Base-by-base conservation (phyloP, 2,888 invertebrate species). In the Tiphia femorata region DNA sequence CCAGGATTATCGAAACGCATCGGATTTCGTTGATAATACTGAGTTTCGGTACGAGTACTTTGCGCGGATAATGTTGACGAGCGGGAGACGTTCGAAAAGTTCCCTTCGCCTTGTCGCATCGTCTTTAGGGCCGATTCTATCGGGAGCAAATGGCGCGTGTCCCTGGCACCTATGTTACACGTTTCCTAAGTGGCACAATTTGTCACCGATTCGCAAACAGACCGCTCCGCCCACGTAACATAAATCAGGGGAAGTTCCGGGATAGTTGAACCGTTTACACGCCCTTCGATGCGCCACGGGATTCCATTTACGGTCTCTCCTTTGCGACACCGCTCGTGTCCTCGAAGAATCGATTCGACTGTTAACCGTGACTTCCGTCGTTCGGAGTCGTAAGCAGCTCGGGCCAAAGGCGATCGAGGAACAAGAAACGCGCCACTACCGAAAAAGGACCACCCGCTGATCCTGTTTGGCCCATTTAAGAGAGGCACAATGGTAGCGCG, bases 221-320 rank as follows among this genome's bases (percentile, higher is more conserved):
- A 62, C 59, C 46, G 17, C 14, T 50, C 63, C 62, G 60, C 63
- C 62, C 58, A 62, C 67, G 61, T 61, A 20, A 67, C 71, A 73
- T 78, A 78, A 77, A 78, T 78, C 72, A 68, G 52, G 2, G 46
- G 10, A 58, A 58, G 47, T 43, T 61, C 67, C 55, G 52, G 62
- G 67, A 58, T 60, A 54, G 52, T 41, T 58, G 54, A 53, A 52
- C 58, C 58, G 58, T 68, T 70, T 73, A 70, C 72, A 75, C 73
- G 75, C 73, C 75, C 70, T 67, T 63, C 68, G 62, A 48, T 61
- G 50, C 51, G 51, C 51, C 25, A 60, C 60, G 50, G 62, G 68
- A 46, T 50, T 30, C 62, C 62, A 41, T 64, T 64, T 43, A 60
- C 53, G 30, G 53, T 48, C 42, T 38, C 29, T 48, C 52, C 14